Evolutionary conservation across 2,113 vertebrate species (phyloP), one percentile per base, ranked within the genome.

Genomic region (Oxyruncus cristatus): DNA sequence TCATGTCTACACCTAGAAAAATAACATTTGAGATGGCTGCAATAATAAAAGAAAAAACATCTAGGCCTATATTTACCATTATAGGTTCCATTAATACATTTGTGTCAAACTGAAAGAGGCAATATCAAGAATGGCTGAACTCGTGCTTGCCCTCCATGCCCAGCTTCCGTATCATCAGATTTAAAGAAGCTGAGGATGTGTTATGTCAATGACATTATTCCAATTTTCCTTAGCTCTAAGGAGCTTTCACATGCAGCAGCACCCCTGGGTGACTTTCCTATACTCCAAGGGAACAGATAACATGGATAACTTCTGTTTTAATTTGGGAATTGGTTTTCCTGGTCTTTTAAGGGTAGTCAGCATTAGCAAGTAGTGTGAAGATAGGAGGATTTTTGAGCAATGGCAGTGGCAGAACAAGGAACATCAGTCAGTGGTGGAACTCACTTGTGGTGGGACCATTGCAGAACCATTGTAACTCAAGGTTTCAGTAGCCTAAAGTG

Each of bases 381-480:
- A 47, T 17, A 23, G 28, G 9, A 20, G 6, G 16, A 46, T 35
- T 93, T 76, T 61, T 56, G 71, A 33, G 15, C 55, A 85, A 53
- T 22, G 67, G 44, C 11, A 71, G 56, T 37, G 56, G 39, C 47
- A 86, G 32, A 46, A 35, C 49, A 58, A 75, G 65, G 71, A 78
- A 15, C 41, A 30, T 67, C 65, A 28, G 1, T 22, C 50, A 63
- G 19, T 14, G 26, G 26, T 32, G 50, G 74, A 92, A 61, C 28
- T n/a, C n/a, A n/a, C n/a, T 66, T 65, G 53, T 21, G 18, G 39
- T 62, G 14, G 42, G 32, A 55, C 0, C 0, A 24, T n/a, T 75
- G 67, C 39, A 86, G 59, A 73, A 53, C 53, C 12, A 22, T 26
- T 52, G 12, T 30, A 44, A 73, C 66, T 83, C 4, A 50, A 70